Evolutionary conservation across 2,888 invertebrate genomes (phyloP).

Genomic region (Stenodera caucasica): DNA sequence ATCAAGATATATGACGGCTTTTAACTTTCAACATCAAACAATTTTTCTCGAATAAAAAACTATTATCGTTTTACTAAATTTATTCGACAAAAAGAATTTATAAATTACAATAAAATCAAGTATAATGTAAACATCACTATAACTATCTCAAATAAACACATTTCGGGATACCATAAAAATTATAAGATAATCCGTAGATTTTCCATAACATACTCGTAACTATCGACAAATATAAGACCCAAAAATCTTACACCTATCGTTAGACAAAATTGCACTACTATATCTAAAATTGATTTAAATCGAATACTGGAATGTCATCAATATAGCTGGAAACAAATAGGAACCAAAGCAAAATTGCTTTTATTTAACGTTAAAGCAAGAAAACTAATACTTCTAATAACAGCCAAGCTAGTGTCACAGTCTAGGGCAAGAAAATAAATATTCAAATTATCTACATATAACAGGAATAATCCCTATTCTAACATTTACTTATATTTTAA

Average conservation of each 20-base stretch:
- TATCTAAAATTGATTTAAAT: too few relatives aligned
- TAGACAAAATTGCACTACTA: too few relatives aligned
- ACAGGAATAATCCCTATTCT: conserved; percentile 13
- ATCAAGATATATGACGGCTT: not conserved
- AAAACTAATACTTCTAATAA: conserved; percentile 33
- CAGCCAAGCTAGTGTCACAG: conserved; percentile 42
- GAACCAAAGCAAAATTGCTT: not conserved
- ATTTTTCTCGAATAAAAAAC: not conserved
- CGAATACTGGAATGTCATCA: conserved; percentile 1
- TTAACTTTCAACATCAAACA: not conserved
- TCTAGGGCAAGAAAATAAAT: conserved; percentile 36
- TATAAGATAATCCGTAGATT: too few relatives aligned
- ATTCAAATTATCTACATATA: conserved; percentile 8
- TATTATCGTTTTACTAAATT: not conserved
- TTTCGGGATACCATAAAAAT: too few relatives aligned
- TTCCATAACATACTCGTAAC: too few relatives aligned
- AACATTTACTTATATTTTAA: not conserved
- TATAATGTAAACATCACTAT: not conserved
- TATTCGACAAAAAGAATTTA: not conserved
- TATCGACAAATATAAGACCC: too few relatives aligned
- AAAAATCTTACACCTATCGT: too few relatives aligned
- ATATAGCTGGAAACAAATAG: conserved; percentile 1
- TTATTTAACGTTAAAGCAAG: conserved; percentile 5
- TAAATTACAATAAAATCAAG: not conserved
- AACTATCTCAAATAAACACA: too few relatives aligned